Evolutionary conservation across 2,797 vertebrate genomes (phyloP).

Genomic region (Mionectes olivaceus): DNA sequence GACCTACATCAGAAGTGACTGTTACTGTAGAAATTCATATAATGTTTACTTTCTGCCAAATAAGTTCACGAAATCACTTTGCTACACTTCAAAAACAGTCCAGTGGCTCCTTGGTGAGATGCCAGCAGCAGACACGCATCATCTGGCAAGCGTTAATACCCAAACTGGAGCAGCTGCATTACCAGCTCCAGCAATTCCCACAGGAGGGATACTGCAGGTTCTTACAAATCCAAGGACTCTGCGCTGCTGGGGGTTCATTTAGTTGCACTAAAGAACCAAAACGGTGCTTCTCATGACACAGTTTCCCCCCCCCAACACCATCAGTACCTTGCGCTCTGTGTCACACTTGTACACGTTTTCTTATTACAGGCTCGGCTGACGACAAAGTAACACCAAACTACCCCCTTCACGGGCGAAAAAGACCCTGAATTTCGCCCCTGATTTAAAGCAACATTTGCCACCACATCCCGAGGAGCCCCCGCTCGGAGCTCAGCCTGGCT

Average conservation of each 20-base stretch:
- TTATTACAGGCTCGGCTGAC: fast-evolving
- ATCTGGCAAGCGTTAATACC: not conserved
- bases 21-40: not conserved
- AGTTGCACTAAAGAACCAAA: not conserved
- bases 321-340: not conserved
- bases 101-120: not conserved
- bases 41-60: not conserved
- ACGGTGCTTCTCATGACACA: fast-evolving
- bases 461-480: too few relatives aligned
- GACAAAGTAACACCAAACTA: not conserved
- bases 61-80: not conserved
- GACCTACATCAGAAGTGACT: not conserved
- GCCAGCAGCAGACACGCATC: not conserved
- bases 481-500: not conserved
- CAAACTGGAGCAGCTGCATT: not conserved
- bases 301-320: not conserved
- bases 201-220: not conserved
- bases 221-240: not conserved
- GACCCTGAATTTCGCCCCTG: not conserved
- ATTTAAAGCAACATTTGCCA: not conserved
- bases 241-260: not conserved
- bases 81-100: not conserved
- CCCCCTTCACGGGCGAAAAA: not conserved
- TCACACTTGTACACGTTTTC: not conserved
- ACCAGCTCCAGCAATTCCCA: not conserved